These are phyloP conservation scores for Corythornis leucogaster DNA, from an alignment of 2,797 vertebrate genomes.

Conservation along the genomic window DNA sequence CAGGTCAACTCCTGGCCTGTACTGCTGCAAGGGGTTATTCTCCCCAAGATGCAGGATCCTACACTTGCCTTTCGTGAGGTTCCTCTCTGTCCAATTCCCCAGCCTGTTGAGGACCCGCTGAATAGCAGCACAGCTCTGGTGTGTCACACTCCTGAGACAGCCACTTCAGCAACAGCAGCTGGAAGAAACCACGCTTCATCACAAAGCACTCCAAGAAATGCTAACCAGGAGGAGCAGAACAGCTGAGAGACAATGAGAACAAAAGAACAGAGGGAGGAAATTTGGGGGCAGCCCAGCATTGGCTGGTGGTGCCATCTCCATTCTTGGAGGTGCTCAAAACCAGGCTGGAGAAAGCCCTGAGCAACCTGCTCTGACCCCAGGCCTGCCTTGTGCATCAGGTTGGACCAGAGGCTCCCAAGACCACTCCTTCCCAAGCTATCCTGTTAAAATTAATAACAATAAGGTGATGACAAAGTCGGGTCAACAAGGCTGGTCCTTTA, in stretches of 20 bases:
- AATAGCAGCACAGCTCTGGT: not conserved
- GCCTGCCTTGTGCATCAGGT: not conserved
- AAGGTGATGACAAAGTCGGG: fast-evolving
- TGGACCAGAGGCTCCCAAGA: not conserved
- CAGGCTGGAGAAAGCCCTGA: not conserved
- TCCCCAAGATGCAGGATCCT: not conserved
- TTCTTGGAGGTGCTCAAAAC: not conserved
- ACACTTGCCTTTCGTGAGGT: not conserved
- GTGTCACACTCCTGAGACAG: not conserved
- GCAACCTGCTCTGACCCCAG: not conserved
- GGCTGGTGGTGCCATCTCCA: not conserved
- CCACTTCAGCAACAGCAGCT: not conserved
- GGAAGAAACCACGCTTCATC: not conserved
- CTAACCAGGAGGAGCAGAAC: fast-evolving
- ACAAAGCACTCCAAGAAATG: not conserved
- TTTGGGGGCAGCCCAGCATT: not conserved
- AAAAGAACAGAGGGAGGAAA: not conserved
- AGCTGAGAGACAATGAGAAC: not conserved
- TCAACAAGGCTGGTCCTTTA: fast-evolving
- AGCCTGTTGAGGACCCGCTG: not conserved
- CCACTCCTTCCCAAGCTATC: fast-evolving
- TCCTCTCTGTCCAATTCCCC: not conserved
- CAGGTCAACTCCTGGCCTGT: not conserved
- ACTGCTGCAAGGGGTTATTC: not conserved
- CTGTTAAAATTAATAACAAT: not conserved